Evolutionary conservation across 2,797 vertebrate species (phyloP), one percentile per base, ranked within the genome.

Genomic region (Sebastiscus albofasciatus): DNA sequence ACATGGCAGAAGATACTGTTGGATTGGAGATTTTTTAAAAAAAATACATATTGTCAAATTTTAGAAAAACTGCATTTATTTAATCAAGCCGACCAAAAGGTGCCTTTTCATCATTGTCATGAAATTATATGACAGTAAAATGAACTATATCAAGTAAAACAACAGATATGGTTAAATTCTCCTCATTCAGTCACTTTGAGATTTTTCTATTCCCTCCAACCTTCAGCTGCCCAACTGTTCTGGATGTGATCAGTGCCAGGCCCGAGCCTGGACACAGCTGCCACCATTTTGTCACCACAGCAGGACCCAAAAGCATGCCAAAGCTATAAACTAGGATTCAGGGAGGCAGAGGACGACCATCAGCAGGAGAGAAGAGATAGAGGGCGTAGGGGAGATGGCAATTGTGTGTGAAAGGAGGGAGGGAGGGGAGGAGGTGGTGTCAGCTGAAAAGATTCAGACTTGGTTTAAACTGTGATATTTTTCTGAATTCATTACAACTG

Each of bases 251-350:
- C 83, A 42, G 72, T 66, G 90, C 86, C 91, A 92, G 88, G 85
- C 34, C 82, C 75, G 59, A 72, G 83, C 81, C 75, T 54, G 79
- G 82, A 80, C 87, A 87, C 91, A 91, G 90, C 92, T 92, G 90
- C 88, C 91, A 92, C 93, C 91, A 94, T 94, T 95, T 95, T 95
- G 93, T 94, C 87, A 80, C 85, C 89, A 88, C 92, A 92, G 93
- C 88, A 81, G 86, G 92, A 93, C 67, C 68, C 72, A 77, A 83
- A 90, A 78, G 75, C 84, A 81, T 92, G 92, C 92, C 92, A 90
- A 84, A 80, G 69, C 77, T 82, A 83, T 80, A 88, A 89, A 84
- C 70, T 54, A 67, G 64, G 72, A 87, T 77, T 80, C 77, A 85
- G 79, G 62, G 78, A 87, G 76, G 86, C 39, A 33, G 70, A 85